These are phyloP conservation scores for Phylloscopus trochilus DNA, from an alignment of 2,113 vertebrate genomes.

Conservation along the genomic window DNA sequence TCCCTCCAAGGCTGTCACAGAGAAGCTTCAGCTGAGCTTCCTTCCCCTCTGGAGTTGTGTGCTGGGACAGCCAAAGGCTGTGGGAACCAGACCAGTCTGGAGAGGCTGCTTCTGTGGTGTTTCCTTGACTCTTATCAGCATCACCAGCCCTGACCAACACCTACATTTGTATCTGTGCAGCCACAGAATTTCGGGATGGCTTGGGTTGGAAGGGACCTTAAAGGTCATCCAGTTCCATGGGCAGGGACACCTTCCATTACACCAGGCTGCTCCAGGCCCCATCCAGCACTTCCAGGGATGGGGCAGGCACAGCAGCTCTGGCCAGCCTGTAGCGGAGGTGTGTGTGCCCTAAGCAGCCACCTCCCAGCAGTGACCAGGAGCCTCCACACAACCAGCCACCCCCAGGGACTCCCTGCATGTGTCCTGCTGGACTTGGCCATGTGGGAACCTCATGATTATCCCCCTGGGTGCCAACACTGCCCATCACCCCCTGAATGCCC, in stretches of 20 bases:
- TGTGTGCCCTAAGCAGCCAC: neutral
- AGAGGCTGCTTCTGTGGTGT: neutral
- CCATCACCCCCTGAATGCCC: neutral
- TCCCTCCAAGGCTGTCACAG: neutral
- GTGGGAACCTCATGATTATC: neutral
- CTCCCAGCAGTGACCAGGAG: neutral
- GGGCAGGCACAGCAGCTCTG: neutral
- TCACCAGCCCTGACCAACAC: neutral
- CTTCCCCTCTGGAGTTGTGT: neutral
- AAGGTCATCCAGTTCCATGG: neutral
- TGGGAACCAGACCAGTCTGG: neutral
- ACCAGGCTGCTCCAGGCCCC: neutral
- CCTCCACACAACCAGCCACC: neutral
- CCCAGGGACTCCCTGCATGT: rapidly evolving
- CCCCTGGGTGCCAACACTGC: neutral
- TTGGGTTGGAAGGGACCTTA: neutral
- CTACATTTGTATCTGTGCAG: neutral
- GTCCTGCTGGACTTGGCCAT: neutral
- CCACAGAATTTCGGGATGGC: neutral
- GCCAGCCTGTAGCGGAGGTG: neutral
- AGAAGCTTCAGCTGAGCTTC: neutral
- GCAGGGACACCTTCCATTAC: neutral
- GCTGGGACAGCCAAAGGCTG: neutral
- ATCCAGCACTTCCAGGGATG: neutral
- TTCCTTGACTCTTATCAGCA: neutral